Percentiles rank a stretch among this genome's conserved stretches.
phyloP scores from a whole-genome alignment of 2,113 vertebrate genomes.

The Dicentrarchus labrax region DNA sequence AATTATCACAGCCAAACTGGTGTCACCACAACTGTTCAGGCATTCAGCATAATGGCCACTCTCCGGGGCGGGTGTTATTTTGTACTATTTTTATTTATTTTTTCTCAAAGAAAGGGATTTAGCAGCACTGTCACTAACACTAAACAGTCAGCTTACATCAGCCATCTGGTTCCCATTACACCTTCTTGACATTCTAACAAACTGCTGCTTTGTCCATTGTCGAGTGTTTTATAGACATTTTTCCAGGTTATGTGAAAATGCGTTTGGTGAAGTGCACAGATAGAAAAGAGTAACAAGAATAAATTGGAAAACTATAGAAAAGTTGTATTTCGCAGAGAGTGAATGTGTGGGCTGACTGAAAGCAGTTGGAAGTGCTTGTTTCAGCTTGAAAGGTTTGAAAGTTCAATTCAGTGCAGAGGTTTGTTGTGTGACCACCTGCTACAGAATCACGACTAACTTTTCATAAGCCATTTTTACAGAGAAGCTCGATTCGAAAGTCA shows the following conservation, averaged over 20 bases:
- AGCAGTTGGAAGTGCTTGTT: conserved; percentile 6
- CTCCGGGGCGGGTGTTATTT: neutral
- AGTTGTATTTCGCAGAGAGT: neutral
- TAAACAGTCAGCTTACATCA: neutral
- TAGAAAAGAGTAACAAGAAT: neutral
- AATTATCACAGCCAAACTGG: neutral
- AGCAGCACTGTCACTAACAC: conserved; percentile 5
- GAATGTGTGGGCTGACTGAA: conserved; percentile 25
- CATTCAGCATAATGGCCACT: neutral
- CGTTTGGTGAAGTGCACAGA: conserved; percentile 12
- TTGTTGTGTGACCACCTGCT: conserved; percentile 8
- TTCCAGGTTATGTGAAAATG: conserved; percentile 31
- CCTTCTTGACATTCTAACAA: conserved; percentile 32
- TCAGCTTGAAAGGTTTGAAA: conserved; percentile 16
- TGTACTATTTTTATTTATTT: neutral
- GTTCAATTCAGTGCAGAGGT: conserved; percentile 1
- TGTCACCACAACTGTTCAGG: neutral
- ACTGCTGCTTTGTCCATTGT: conserved; percentile 21
- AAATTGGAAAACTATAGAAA: conserved; percentile 19
- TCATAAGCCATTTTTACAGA: neutral
- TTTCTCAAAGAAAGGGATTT: neutral
- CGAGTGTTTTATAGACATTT: conserved; percentile 17
- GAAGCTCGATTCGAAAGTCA: neutral
- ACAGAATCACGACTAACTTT: conserved; percentile 8
- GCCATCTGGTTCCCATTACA: conserved; percentile 30